Conservation (phyloP, 2,888 invertebrate genomes). For the Spodoptera littoralis region DNA sequence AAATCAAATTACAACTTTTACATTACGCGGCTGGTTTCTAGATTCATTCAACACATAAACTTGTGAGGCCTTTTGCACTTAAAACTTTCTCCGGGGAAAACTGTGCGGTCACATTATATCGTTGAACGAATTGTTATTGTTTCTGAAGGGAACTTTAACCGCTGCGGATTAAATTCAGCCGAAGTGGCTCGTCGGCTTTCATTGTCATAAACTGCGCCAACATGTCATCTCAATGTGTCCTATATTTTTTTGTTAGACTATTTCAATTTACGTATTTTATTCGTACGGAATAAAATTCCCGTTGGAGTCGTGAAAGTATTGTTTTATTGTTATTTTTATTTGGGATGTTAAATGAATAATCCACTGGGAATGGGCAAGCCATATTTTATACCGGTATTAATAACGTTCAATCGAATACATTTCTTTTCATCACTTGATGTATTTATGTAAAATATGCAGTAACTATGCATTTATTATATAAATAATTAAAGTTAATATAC, state of each 20-base stretch:
- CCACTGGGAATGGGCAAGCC: background rate
- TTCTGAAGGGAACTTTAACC: constrained; percentile 79
- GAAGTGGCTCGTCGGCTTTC: constrained; percentile 66
- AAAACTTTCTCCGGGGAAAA: constrained; percentile 76
- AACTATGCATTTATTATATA: constrained; percentile 18
- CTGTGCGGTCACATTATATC: constrained; percentile 77
- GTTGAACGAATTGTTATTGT: constrained; percentile 81
- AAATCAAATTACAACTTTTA: constrained; percentile 84
- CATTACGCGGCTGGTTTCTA: constrained; percentile 74
- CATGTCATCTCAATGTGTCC: constrained; percentile 60
- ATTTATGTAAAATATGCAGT: background rate
- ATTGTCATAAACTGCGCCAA: constrained; percentile 62
- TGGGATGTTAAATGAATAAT: constrained; percentile 32
- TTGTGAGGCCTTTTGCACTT: constrained; percentile 82
- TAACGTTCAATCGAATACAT: background rate
- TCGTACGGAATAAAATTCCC: constrained; percentile 44
- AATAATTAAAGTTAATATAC: constrained; percentile 27
- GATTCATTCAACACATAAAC: constrained; percentile 82
- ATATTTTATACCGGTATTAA: constrained; percentile 2
- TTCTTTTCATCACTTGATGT: too few species aligned
- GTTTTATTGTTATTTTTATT: constrained; percentile 48
- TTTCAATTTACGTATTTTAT: constrained; percentile 52
- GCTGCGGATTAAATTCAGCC: constrained; percentile 72
- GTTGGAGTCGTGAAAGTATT: constrained; percentile 23
- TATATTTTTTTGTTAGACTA: constrained; percentile 52